phyloP scores from a whole-genome alignment of 2,797 vertebrate species.

The Chloroceryle inda region DNA sequence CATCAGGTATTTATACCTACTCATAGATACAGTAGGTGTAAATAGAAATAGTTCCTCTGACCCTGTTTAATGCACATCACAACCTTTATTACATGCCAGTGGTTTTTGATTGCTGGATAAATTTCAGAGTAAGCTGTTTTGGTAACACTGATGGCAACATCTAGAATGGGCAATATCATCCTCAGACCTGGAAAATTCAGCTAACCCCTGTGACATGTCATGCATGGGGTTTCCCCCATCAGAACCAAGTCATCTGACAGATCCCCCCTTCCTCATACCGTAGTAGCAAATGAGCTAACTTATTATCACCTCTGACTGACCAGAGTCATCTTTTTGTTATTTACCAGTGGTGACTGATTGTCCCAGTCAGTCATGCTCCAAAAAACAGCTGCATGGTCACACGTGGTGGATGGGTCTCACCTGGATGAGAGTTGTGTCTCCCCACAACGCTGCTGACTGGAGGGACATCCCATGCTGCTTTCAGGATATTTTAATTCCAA shows the following conservation, averaged over 20 bases:
- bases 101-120: not conserved
- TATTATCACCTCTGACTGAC: conserved; percentile 6
- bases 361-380: not conserved
- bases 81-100: not conserved
- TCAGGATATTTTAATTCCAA: not conserved
- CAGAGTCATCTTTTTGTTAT: not conserved
- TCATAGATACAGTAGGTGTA: not conserved
- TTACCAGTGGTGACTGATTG: conserved; percentile 12
- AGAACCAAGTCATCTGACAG: not conserved
- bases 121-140: not conserved
- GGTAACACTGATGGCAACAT: not conserved
- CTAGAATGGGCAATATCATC: not conserved
- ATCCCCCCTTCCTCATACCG: not conserved
- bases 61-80: not conserved
- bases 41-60: not conserved
- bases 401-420: not conserved
- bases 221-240: not conserved
- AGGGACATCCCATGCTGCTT: not conserved
- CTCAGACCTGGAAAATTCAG: not conserved
- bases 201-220: not conserved
- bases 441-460: not conserved
- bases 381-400: not conserved
- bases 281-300: not conserved
- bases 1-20: not conserved
- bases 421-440: not conserved